phyloP scores from a whole-genome alignment of 2,888 invertebrate species.

The Caenorhabditis wallacei region DNA sequence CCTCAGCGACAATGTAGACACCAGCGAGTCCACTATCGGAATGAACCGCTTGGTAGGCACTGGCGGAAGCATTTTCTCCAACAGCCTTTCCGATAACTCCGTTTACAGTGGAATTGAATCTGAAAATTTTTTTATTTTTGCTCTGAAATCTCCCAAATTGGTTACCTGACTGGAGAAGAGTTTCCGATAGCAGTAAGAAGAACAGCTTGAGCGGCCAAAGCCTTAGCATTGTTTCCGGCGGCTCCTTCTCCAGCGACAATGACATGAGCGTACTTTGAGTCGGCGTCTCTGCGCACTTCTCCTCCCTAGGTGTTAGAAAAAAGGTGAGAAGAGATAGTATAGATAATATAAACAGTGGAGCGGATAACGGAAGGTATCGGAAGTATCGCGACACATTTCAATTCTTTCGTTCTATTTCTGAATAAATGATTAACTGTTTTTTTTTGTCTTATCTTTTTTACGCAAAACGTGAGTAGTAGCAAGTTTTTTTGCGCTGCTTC shows the following conservation, averaged over 20 bases:
- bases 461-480: slow-evolving; percentile 20
- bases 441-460: not conserved
- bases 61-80: slow-evolving; percentile 55
- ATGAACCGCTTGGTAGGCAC: slow-evolving; percentile 68
- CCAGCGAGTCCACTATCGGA: slow-evolving; percentile 77
- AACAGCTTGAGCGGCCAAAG: slow-evolving; percentile 69
- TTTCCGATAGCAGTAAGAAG: slow-evolving; percentile 69
- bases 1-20: slow-evolving; percentile 77
- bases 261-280: slow-evolving; percentile 66
- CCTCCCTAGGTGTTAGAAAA: slow-evolving; percentile 64
- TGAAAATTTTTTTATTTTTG: slow-evolving; percentile 35
- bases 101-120: slow-evolving; percentile 51
- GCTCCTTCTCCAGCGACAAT: slow-evolving; percentile 72
- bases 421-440: slow-evolving; percentile 14
- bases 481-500: slow-evolving; percentile 54
- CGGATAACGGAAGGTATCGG: slow-evolving; percentile 32
- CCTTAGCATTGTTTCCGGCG: slow-evolving; percentile 66
- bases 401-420: slow-evolving; percentile 27
- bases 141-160: not conserved
- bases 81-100: slow-evolving; percentile 63
- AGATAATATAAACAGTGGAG: slow-evolving; percentile 34
- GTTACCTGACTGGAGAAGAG: slow-evolving; percentile 63
- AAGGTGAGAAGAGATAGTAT: slow-evolving; percentile 48
- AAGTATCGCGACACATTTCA: slow-evolving; percentile 22
- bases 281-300: slow-evolving; percentile 63